Base-by-base conservation (phyloP, 1,140 invertebrate genomes). In the Macrobrachium rosenbergii region DNA sequence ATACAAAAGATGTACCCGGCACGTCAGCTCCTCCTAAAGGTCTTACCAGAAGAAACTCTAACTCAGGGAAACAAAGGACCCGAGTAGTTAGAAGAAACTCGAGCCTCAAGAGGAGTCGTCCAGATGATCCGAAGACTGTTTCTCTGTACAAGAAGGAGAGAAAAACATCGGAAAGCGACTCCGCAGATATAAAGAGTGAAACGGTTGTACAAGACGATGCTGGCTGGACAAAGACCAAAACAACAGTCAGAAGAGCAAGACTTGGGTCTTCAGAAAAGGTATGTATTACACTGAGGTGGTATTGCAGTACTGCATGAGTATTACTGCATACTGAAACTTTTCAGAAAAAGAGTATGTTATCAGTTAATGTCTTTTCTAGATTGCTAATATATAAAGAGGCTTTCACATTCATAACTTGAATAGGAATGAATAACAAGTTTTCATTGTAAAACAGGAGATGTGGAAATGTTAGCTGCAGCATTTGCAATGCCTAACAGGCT, bases 221-320 rank as follows among this genome's bases (percentile, higher is more conserved):
- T 0, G 80, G 86, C n/a, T 78, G 72, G 80, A 88, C 81, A 28
- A 73, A 78, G 21, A 88, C 86, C 28, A 82, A 82, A 62, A 88
- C 86, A 43, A 88, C 86, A 16, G 86, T 88, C 21, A 88, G 81
- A 62, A 77, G 81, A 23, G 63, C 86, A 69, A 59, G 86, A 52
- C 86, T 88, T 5, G 80, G 80, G 23, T 77, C 86, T 23, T 12
- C 72, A 8, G 86, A 88, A 21, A 88, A 88, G 86, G 86, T 88
- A 60, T 19, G 72, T 64, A 43, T 37, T 52, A 14, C 21, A 43
- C n/a, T 60, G 52, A n/a, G 8, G 37, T 3, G 23, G 60, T 28
- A 52, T 8, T 52, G 52, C 10, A 52, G 52, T 52, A 52, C 6
- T 52, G 12, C 52, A 37, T 52, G 52, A 52, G 12, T 52, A 12